Evolutionary conservation across 1,140 invertebrate species (phyloP).

Genomic region (Drosophila santomea): DNA sequence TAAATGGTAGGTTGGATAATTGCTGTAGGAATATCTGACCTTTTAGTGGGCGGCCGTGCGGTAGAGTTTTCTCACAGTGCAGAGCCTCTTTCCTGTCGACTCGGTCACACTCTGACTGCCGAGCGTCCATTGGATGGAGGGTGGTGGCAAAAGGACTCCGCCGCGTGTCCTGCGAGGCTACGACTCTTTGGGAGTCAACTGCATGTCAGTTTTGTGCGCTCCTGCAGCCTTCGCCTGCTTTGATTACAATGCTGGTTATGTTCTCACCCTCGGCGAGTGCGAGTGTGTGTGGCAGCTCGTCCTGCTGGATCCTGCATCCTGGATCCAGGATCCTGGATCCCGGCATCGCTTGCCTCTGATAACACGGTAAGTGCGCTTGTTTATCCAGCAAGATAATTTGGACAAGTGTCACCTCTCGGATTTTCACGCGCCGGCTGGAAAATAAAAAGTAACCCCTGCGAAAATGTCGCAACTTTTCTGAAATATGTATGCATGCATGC

Average conservation of each 20-base stretch:
- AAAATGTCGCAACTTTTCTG: constrained; percentile 48
- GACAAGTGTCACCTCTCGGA: constrained; percentile 81
- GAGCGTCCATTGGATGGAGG: constrained; percentile 65
- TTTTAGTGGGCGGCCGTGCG: no score
- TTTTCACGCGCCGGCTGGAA: constrained; percentile 72
- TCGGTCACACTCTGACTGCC: constrained; percentile 66
- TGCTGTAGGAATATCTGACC: no score
- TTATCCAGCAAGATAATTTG: constrained; percentile 82
- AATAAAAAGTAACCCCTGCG: constrained; percentile 41
- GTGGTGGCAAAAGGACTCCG: constrained; percentile 19
- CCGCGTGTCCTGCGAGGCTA: constrained; percentile 33
- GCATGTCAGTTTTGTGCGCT: constrained; percentile 71
- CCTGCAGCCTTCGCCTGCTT: constrained; percentile 70
- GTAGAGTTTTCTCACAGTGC: background rate
- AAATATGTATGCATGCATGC: constrained; percentile 43
- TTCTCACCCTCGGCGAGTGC: constrained; percentile 27
- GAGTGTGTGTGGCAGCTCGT: constrained; percentile 11
- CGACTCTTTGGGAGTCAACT: constrained; percentile 76
- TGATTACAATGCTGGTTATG: constrained; percentile 77
- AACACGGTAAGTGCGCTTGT: constrained; percentile 82
- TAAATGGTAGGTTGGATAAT: no score
- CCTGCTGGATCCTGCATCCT: constrained; percentile 20
- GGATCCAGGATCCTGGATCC: constrained; percentile 34
- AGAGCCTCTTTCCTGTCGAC: constrained; percentile 27
- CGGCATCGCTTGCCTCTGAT: constrained; percentile 72